Evolutionary conservation across 2,888 invertebrate genomes (phyloP).

Genomic region (Lasioglossum lativentre): DNA sequence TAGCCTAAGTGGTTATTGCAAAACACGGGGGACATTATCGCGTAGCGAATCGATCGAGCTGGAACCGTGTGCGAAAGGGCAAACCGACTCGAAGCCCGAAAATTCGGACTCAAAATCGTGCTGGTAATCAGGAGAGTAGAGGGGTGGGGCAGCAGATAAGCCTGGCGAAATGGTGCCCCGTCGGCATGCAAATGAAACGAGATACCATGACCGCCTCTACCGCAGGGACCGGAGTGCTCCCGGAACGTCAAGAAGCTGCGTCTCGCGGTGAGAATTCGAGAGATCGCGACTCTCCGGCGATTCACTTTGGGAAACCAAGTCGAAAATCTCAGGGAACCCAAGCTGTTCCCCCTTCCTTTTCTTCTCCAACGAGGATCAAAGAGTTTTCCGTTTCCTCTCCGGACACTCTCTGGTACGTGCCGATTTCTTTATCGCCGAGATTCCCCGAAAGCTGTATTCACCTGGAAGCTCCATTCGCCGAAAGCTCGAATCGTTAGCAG

Average conservation of each 20-base stretch:
- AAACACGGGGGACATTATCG: neutral
- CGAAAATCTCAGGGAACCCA: neutral
- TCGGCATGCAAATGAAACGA: slow-evolving; percentile 5
- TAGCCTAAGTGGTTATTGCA: neutral
- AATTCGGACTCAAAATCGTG: neutral
- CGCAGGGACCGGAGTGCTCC: neutral
- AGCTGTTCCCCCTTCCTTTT: neutral
- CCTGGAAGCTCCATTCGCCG: neutral
- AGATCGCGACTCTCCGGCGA: neutral
- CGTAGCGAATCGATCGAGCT: neutral
- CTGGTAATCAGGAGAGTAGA: neutral
- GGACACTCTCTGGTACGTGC: neutral
- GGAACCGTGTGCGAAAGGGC: neutral
- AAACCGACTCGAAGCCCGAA: neutral
- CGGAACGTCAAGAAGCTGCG: neutral
- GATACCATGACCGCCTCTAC: neutral
- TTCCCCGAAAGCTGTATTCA: neutral
- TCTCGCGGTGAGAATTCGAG: neutral
- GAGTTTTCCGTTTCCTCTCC: neutral
- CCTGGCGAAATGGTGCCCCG: neutral
- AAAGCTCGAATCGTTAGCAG: neutral
- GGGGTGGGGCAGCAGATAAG: neutral
- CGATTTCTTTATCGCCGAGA: neutral
- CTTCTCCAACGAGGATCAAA: neutral
- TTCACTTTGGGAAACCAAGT: neutral